A percentile compares a stretch with the other conserved stretches of the same genome.
phyloP scores from a whole-genome alignment of 1,140 invertebrate species.

The Arctopsyche grandis region DNA sequence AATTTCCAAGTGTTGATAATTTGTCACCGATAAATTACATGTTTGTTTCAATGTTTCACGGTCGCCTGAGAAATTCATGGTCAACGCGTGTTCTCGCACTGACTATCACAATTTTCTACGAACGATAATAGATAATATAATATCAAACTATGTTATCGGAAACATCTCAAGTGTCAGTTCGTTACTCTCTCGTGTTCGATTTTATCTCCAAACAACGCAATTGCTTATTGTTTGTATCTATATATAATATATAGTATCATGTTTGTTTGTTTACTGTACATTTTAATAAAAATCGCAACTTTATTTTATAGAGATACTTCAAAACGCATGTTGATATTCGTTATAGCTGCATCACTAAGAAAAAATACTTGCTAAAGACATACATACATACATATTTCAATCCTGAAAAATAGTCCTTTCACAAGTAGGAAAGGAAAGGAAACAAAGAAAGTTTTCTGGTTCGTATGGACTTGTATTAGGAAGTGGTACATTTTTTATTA shows the following conservation, averaged over 20 bases:
- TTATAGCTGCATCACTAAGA: no score
- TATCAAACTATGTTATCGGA: background rate
- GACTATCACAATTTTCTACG: background rate
- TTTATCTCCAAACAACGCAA: background rate
- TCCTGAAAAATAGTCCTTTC: no score
- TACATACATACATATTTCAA: no score
- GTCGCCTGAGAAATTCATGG: constrained; percentile 13
- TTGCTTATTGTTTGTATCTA: background rate
- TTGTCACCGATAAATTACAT: background rate
- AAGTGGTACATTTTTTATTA: no score
- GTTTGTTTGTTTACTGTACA: no score
- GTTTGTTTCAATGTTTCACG: background rate
- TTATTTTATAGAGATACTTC: no score
- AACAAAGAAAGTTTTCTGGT: no score
- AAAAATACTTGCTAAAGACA: no score
- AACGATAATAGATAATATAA: background rate
- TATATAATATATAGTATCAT: background rate
- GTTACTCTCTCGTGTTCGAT: background rate
- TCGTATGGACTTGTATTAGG: no score
- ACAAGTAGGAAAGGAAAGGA: no score
- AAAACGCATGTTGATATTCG: no score
- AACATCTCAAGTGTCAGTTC: background rate
- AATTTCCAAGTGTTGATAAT: background rate
- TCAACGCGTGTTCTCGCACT: background rate
- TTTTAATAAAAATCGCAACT: no score